Percentiles rank a stretch among this genome's conserved stretches.
phyloP scores from a whole-genome alignment of 1,140 invertebrate genomes.

The Magallana ariakensis region DNA sequence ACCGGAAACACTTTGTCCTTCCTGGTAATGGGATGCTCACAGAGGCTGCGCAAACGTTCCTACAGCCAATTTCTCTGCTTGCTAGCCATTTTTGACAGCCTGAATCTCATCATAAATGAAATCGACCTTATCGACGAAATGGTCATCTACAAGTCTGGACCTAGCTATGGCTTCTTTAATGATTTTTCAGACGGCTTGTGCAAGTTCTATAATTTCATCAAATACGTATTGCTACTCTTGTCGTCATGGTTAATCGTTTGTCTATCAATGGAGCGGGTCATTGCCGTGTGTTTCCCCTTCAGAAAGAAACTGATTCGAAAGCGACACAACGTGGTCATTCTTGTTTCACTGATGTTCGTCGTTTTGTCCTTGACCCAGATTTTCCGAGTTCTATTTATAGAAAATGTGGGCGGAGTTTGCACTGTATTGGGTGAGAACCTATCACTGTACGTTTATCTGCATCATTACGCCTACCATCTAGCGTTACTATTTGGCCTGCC shows the following conservation, averaged over 20 bases:
- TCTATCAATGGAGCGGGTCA: slow-evolving; percentile 67
- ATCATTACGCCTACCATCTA: slow-evolving; percentile 73
- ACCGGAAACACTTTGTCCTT: slow-evolving; percentile 71
- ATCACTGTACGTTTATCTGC: slow-evolving; percentile 65
- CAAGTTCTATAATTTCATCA: slow-evolving; percentile 62
- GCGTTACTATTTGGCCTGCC: slow-evolving; percentile 68
- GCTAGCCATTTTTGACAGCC: slow-evolving; percentile 70
- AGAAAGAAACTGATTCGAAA: slow-evolving; percentile 61
- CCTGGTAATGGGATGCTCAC: slow-evolving; percentile 68
- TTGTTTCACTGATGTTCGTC: slow-evolving; percentile 60
- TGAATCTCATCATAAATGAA: slow-evolving; percentile 63
- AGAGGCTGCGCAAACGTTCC: slow-evolving; percentile 65
- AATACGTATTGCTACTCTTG: slow-evolving; percentile 67
- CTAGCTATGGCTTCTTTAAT: slow-evolving; percentile 38
- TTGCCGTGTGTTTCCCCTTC: slow-evolving; percentile 71
- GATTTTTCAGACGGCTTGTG: slow-evolving; percentile 60
- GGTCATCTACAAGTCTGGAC: background rate
- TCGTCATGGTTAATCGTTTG: slow-evolving; percentile 69
- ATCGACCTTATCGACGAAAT: slow-evolving; percentile 58
- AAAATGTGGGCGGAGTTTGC: slow-evolving; percentile 59
- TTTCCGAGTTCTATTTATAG: slow-evolving; percentile 68
- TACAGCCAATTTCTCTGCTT: slow-evolving; percentile 71
- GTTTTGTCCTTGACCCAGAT: slow-evolving; percentile 70
- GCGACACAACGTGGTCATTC: slow-evolving; percentile 57
- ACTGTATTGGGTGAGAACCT: slow-evolving; percentile 48